These are phyloP conservation scores for Zaprionus inermis DNA, from an alignment of 1,140 invertebrate genomes.

Conservation along the genomic window DNA sequence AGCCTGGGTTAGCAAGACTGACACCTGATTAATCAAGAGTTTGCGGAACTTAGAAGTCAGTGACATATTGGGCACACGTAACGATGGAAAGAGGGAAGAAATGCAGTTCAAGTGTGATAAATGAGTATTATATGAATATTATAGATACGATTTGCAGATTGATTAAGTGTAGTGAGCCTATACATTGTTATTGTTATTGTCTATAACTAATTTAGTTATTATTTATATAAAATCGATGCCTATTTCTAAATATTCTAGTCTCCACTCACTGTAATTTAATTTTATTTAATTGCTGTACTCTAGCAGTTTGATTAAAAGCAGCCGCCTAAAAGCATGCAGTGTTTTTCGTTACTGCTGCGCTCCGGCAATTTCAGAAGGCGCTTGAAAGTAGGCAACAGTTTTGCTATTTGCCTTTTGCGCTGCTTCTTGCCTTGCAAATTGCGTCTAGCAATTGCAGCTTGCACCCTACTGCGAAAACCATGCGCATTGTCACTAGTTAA, in stretches of 20 bases:
- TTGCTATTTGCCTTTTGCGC: background rate
- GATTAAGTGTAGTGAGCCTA: no score
- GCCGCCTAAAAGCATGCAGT: background rate
- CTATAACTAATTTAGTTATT: no score
- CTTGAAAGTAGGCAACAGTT: background rate
- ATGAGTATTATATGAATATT: no score
- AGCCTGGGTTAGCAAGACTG: background rate
- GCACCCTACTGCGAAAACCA: background rate
- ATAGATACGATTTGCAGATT: no score
- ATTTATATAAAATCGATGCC: no score
- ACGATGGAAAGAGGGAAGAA: background rate
- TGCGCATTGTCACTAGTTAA: conserved; percentile 3
- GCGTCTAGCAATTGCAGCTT: background rate
- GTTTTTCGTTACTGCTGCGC: background rate
- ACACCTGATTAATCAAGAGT: background rate
- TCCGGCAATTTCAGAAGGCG: background rate
- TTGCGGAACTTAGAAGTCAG: background rate
- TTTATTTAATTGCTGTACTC: no score
- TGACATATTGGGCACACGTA: background rate
- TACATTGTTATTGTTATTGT: no score
- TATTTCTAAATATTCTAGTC: no score
- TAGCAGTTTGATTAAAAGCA: background rate
- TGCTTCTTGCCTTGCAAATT: background rate
- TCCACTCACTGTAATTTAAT: no score
- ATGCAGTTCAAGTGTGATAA: background rate